Evolutionary conservation across 2,797 vertebrate species (phyloP), one percentile per base, ranked within the genome.

Genomic region (Mareca strepera): DNA sequence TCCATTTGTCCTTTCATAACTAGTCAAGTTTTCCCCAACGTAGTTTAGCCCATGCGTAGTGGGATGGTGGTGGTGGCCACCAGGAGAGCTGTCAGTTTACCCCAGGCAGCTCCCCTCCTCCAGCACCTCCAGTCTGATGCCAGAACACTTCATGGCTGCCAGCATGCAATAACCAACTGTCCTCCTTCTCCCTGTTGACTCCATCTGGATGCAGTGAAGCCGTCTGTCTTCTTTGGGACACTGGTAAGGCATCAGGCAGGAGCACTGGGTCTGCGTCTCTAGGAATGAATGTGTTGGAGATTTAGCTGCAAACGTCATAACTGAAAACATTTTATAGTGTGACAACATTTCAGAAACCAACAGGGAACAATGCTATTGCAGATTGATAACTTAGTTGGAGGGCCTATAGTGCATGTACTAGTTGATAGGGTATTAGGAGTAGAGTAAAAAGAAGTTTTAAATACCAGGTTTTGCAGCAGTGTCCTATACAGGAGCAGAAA

Each of bases 111-210:
- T 86, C 1, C 96, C 97, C 37, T 98, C 93, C 50, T 97, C 94
- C 74, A 98, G 59, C 41, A 99, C 86, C 89, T 98, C 97, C 82
- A 98, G 44, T 74, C 97, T 93, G 41, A 97, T 96, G 22, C 81
- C 96, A 21, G 94, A 86, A 91, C 99, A 99, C 64, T 96, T 98
- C 87, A 98, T 94, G 22, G 98, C 95, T 20, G 98, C 99, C 96
- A 98, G 85, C 7, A 81, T 82, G 55, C 99, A 99, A 23, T 98
- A 96, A 68, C 94, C 98, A 94, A 98, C 73, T 55, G 89, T 98
- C 75, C 79, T 98, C 28, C 68, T 96, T 55, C 44, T 98, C 75
- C 94, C 63, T 3, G 93, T 93, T 0, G 59, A 94, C 33, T 90
- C 90, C 33, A 98, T 82, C 79, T 85, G 98, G 94, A 99, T 70